Evolutionary conservation across 1,140 invertebrate species (phyloP).

Genomic region (Manduca sexta): DNA sequence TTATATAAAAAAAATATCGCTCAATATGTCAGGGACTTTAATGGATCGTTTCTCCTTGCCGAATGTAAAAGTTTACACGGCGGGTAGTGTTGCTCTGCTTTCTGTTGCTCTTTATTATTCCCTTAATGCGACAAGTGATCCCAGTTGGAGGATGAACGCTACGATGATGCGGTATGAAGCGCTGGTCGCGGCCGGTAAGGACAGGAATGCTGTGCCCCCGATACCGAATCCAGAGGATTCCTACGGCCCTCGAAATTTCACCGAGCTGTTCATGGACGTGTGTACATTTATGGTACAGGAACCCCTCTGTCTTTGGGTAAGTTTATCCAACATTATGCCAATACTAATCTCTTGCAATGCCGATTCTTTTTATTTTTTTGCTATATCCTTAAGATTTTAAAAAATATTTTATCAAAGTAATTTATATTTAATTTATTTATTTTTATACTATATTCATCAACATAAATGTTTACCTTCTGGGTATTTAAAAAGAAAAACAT

Average conservation of each 20-base stretch:
- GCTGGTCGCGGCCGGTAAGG: slow-evolving; percentile 20
- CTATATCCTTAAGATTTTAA: too few relatives aligned
- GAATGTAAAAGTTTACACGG: slow-evolving; percentile 85
- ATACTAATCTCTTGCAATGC: too few relatives aligned
- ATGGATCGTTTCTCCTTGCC: slow-evolving; percentile 87
- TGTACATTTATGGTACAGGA: slow-evolving; percentile 85
- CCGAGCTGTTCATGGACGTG: slow-evolving; percentile 78
- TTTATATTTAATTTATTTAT: too few relatives aligned
- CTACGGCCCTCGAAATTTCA: slow-evolving; percentile 45
- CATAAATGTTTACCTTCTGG: too few relatives aligned
- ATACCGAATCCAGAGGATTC: slow-evolving; percentile 7
- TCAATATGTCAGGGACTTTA: slow-evolving; percentile 84
- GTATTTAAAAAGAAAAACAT: too few relatives aligned
- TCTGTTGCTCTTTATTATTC: slow-evolving; percentile 87
- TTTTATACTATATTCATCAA: too few relatives aligned
- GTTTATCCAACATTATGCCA: too few relatives aligned
- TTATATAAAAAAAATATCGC: slow-evolving; percentile 22
- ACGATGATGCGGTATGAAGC: slow-evolving; percentile 33
- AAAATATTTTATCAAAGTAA: too few relatives aligned
- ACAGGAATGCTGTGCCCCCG: slow-evolving; percentile 11
- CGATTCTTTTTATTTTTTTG: too few relatives aligned
- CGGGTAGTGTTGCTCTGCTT: slow-evolving; percentile 82
- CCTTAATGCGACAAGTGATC: slow-evolving; percentile 80
- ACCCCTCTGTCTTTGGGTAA: slow-evolving; percentile 90
- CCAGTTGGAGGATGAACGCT: slow-evolving; percentile 74